Evolutionary conservation across 2,113 vertebrate genomes (phyloP), one percentile per base, ranked within the genome.

Genomic region (Etia nguti): DNA sequence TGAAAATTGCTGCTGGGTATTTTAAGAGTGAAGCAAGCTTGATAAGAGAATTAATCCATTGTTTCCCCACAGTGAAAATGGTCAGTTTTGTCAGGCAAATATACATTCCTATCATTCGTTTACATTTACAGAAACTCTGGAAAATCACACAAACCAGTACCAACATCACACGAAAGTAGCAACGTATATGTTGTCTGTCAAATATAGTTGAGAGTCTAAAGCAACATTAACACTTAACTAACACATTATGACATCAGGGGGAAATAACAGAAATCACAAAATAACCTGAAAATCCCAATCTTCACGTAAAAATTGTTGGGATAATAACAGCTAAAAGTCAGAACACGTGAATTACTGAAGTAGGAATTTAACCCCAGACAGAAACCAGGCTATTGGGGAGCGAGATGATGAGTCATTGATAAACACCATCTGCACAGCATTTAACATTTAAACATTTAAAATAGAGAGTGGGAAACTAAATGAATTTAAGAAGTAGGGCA

Each of bases 31-130:
- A 82, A 86, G 84, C 84, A 46, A 85, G 87, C 87, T 80, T 57
- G 85, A 89, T 89, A 82, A 90, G 92, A 89, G 90, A 92, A 92
- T 88, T 62, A 62, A 79, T 52, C 82, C 80, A 80, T 95, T 94
- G 90, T 93, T 93, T 90, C 88, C 83, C 43, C 52, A 41, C 90
- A 88, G 84, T 86, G 81, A 89, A 91, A 85, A 82, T 83, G 79
- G 92, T 95, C 93, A 92, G 87, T 83, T 77, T 65, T 79, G 85
- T 55, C 41, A 84, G 70, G 80, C 60, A 83, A 88, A 92, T 88
- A 92, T 79, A 65, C 18, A 91, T 92, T 91, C 88, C 87, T 89
- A 90, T 84, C 89, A 91, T 79, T 92, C 87, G 18, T 80, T 93
- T 90, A 94, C 88, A 59, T 82, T 93, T 90, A 92, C 57, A 68